Evolutionary conservation across 2,113 vertebrate species (phyloP).

Genomic region (Podilymbus podiceps): DNA sequence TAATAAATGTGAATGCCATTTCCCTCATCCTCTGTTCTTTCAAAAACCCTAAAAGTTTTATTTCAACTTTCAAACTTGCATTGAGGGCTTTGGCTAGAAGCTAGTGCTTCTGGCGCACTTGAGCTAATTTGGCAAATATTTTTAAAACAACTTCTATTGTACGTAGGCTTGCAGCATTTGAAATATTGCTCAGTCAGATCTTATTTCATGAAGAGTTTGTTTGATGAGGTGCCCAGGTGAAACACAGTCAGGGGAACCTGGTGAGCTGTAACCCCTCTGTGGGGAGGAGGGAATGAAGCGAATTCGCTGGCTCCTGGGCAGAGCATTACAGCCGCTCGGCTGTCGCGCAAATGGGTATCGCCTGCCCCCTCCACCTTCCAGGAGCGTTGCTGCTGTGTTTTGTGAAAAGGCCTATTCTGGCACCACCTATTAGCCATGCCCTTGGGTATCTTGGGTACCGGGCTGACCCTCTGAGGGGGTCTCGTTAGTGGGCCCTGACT

Average conservation of each 20-base stretch:
- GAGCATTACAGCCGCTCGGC: accelerated
- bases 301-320: neutral
- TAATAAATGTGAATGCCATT: conserved; percentile 32
- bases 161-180: neutral
- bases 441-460: neutral
- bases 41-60: conserved; percentile 20
- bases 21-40: conserved; percentile 20
- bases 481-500: neutral
- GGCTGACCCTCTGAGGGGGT: neutral
- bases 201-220: conserved; percentile 17
- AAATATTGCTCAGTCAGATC: conserved; percentile 47
- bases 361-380: neutral
- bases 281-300: conserved; percentile 9
- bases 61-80: conserved; percentile 34
- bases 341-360: neutral
- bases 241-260: conserved; percentile 1
- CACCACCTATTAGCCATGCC: neutral
- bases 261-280: neutral
- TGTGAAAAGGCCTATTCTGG: neutral
- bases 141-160: conserved; percentile 46
- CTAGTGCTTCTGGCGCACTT: neutral
- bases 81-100: conserved; percentile 31
- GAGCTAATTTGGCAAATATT: conserved; percentile 51
- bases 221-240: conserved; percentile 43
- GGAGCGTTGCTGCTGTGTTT: neutral